phyloP scores from a whole-genome alignment of 2,113 vertebrate species.

The Nerophis ophidion region DNA sequence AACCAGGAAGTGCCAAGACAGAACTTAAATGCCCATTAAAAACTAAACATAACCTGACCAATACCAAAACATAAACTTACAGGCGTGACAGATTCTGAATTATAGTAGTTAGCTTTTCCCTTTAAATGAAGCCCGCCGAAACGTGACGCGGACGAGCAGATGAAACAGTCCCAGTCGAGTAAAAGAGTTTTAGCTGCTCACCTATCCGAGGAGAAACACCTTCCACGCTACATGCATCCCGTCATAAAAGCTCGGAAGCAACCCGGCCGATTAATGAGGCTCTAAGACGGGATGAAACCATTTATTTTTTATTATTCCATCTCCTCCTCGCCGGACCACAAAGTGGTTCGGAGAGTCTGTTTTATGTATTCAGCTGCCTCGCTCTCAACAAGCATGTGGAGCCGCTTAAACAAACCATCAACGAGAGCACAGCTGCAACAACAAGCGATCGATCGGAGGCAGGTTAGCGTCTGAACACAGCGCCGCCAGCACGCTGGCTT shows the following conservation, averaged over 20 bases:
- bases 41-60: no score
- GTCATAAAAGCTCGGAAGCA: slow-evolving; percentile 82
- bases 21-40: no score
- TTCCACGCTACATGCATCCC: slow-evolving; percentile 60
- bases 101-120: no score
- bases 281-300: slow-evolving; percentile 97
- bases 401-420: slow-evolving; percentile 97
- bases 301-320: slow-evolving; percentile 99
- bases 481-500: slow-evolving; percentile 78
- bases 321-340: slow-evolving; percentile 96
- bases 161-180: slow-evolving; percentile 75
- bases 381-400: slow-evolving; percentile 97
- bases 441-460: slow-evolving; percentile 93
- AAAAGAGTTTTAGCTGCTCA: slow-evolving; percentile 78
- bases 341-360: slow-evolving; percentile 97
- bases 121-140: background rate
- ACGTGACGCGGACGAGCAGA: background rate
- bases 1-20: no score
- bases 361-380: slow-evolving; percentile 99
- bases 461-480: slow-evolving; percentile 85
- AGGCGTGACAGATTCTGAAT: no score
- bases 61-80: no score
- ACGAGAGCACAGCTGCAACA: slow-evolving; percentile 94
- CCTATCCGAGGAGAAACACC: slow-evolving; percentile 77
- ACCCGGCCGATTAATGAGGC: slow-evolving; percentile 91